phyloP scores from a whole-genome alignment of 1,140 invertebrate species.

The Drosophila insularis region DNA sequence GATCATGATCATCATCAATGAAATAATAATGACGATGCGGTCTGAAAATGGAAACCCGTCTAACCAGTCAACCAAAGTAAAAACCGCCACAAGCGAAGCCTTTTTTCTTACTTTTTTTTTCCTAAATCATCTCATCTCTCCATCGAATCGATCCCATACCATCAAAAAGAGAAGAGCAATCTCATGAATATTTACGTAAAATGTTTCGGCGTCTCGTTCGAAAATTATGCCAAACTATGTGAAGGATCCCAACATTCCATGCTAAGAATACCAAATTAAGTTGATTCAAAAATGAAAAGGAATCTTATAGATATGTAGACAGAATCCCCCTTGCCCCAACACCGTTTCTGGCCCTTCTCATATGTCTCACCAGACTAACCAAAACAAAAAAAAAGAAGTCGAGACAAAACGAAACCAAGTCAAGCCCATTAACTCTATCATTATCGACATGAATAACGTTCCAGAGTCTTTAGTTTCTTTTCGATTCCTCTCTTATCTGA shows the following conservation, averaged over 20 bases:
- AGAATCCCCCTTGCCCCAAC: neutral
- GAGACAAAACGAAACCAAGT: slow-evolving; percentile 25
- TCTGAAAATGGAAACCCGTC: slow-evolving; percentile 44
- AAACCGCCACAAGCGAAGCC: slow-evolving; percentile 18
- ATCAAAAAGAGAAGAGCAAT: neutral
- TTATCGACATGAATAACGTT: slow-evolving; percentile 41
- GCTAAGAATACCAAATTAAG: slow-evolving; percentile 21
- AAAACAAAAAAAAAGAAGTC: neutral
- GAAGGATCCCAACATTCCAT: slow-evolving; percentile 21
- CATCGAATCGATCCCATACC: neutral
- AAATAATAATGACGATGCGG: slow-evolving; percentile 24
- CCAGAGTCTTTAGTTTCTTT: neutral
- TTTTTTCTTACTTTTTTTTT: slow-evolving; percentile 21
- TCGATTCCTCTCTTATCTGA: neutral
- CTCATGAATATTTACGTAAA: slow-evolving; percentile 15
- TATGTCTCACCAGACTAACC: neutral
- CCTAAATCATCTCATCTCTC: neutral
- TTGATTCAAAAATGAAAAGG: slow-evolving; percentile 10
- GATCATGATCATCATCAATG: neutral
- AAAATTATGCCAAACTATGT: slow-evolving; percentile 11
- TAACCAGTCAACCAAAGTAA: slow-evolving; percentile 22
- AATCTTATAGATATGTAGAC: slow-evolving; percentile 3
- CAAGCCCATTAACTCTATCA: slow-evolving; percentile 51
- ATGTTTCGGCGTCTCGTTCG: slow-evolving; percentile 9
- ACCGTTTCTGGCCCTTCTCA: too few species aligned